Conservation (phyloP, 2,888 invertebrate species). For the Drosophila tanythrix region DNA sequence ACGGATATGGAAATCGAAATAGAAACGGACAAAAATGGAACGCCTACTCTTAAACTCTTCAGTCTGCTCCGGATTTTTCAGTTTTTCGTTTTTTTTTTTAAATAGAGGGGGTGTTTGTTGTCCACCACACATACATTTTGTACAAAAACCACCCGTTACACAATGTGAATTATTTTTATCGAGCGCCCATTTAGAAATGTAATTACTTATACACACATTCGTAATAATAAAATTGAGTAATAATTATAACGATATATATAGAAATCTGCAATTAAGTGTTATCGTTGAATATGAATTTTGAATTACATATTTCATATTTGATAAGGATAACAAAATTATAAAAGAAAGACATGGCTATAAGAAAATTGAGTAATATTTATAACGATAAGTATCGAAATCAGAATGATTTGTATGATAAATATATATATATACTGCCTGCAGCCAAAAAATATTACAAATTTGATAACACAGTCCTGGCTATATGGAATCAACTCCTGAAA, state of each 20-base stretch:
- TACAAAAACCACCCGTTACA: constrained; percentile 67
- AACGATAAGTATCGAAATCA: neutral
- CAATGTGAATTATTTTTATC: constrained; percentile 69
- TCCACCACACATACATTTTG: constrained; percentile 61
- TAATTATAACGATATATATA: constrained; percentile 57
- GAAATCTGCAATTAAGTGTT: neutral
- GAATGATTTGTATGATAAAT: neutral
- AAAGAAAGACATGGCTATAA: neutral
- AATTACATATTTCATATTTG: neutral
- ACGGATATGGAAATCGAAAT: neutral
- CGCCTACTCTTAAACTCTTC: constrained; percentile 47
- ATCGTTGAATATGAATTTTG: neutral
- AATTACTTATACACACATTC: constrained; percentile 78
- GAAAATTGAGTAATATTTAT: neutral
- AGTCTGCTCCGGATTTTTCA: constrained; percentile 37
- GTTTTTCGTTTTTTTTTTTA: constrained; percentile 31
- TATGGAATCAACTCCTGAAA: neutral
- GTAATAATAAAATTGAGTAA: constrained; percentile 75
- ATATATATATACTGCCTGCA: no score
- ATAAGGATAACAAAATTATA: neutral
- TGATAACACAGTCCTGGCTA: neutral
- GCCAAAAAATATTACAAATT: neutral
- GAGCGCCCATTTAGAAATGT: constrained; percentile 74
- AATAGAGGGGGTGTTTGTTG: constrained; percentile 39
- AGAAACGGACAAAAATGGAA: constrained; percentile 41